phyloP scores from a whole-genome alignment of 2,888 invertebrate genomes.

The Agrotis puta region DNA sequence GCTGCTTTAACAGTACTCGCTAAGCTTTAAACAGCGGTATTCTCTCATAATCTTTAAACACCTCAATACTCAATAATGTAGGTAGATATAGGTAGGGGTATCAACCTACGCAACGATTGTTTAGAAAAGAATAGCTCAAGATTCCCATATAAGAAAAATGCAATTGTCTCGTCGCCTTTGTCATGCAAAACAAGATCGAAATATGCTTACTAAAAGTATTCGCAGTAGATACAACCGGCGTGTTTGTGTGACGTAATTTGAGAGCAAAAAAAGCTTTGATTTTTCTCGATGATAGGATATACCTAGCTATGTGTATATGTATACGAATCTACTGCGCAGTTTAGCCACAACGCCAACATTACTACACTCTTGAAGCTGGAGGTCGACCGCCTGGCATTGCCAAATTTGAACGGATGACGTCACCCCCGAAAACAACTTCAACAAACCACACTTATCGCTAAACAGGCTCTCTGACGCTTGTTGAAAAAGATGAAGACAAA shows the following conservation, averaged over 20 bases:
- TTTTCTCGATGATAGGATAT: conserved; percentile 24
- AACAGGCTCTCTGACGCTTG: conserved; percentile 30
- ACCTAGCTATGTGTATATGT: background rate
- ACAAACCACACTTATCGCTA: conserved; percentile 36
- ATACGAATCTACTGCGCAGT: conserved; percentile 62
- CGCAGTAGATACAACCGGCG: conserved; percentile 3
- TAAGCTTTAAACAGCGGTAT: background rate
- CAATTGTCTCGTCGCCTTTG: conserved; percentile 18
- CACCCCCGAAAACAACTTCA: conserved; percentile 61
- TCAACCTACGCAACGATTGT: background rate
- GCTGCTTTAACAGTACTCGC: too few relatives aligned
- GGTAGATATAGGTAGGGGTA: background rate
- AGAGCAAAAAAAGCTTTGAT: conserved; percentile 37
- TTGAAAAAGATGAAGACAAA: conserved; percentile 4
- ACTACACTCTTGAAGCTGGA: conserved; percentile 77
- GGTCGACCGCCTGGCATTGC: conserved; percentile 86
- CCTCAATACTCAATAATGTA: background rate
- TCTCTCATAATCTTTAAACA: background rate
- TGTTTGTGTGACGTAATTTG: conserved; percentile 38
- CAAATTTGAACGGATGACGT: conserved; percentile 84
- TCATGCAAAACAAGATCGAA: conserved; percentile 23
- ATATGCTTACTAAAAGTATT: conserved; percentile 14
- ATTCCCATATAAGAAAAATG: conserved; percentile 23
- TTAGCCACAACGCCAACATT: conserved; percentile 58
- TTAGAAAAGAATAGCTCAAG: conserved; percentile 12